Percentiles rank a stretch among this genome's conserved stretches.
phyloP scores from a whole-genome alignment of 2,888 invertebrate species.

The Anorthoa munda region DNA sequence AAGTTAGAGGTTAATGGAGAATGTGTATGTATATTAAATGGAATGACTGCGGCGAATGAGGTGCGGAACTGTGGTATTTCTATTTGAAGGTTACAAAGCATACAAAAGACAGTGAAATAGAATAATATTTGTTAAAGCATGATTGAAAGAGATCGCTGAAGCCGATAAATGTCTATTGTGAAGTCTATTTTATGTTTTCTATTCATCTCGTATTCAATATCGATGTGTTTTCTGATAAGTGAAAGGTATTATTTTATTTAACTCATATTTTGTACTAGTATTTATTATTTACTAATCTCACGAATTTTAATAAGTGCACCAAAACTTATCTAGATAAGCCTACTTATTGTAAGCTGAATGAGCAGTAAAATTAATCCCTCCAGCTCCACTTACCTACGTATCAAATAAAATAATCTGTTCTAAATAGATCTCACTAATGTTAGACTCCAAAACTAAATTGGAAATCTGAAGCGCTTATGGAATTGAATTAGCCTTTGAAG shows the following conservation, averaged over 20 bases:
- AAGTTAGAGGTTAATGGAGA: conserved; percentile 39
- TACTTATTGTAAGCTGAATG: background rate
- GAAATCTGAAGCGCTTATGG: conserved; percentile 1
- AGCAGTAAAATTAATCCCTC: background rate
- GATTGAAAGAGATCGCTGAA: conserved; percentile 29
- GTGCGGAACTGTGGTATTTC: conserved; percentile 11
- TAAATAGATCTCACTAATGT: background rate
- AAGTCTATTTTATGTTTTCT: conserved; percentile 19
- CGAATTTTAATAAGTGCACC: too few species aligned
- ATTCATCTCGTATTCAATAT: conserved; percentile 14
- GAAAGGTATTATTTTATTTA: background rate
- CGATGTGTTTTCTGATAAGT: conserved; percentile 7
- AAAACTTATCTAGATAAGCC: too few species aligned
- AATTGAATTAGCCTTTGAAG: conserved; percentile 25
- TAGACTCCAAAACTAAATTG: conserved; percentile 4
- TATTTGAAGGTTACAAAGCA: conserved; percentile 14
- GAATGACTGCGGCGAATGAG: conserved; percentile 24
- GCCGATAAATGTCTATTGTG: conserved; percentile 33
- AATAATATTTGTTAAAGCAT: conserved; percentile 18
- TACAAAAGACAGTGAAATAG: conserved; percentile 24
- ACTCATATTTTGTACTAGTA: too few species aligned
- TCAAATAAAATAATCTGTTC: background rate
- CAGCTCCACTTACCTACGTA: background rate
- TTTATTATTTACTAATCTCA: background rate
- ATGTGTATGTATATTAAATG: conserved; percentile 13